Percentiles rank a stretch among this genome's conserved stretches.
These are phyloP conservation scores for Sorex fumeus DNA, from an alignment of 2,113 vertebrate species.

Conservation along the genomic window DNA sequence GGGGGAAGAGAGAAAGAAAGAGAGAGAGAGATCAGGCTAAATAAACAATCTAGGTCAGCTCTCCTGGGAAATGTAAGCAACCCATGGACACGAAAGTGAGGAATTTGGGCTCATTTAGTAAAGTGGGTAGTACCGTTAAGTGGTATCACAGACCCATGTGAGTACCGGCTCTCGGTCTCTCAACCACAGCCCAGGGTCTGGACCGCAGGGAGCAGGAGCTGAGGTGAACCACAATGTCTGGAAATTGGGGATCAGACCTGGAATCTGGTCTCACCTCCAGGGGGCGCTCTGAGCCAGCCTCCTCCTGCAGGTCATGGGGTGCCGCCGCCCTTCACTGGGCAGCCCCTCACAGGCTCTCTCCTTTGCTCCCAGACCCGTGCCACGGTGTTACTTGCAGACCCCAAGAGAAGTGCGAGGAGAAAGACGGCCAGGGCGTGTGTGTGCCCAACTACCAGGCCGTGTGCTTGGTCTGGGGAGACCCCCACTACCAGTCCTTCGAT, in stretches of 20 bases:
- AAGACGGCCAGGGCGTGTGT: conserved; percentile 84
- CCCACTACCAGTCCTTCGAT: conserved; percentile 89
- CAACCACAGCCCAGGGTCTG: too few relatives aligned
- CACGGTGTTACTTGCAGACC: conserved; percentile 86
- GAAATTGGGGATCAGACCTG: background rate
- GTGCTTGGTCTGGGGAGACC: conserved; percentile 89
- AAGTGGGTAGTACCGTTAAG: too few relatives aligned
- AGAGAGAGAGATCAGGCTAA: too few relatives aligned
- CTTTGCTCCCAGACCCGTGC: conserved; percentile 89
- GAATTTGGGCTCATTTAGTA: too few relatives aligned
- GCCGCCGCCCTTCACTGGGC: background rate
- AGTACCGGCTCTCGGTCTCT: too few relatives aligned
- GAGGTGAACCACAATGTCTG: background rate
- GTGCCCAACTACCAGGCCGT: conserved; percentile 85
- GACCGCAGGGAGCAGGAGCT: background rate
- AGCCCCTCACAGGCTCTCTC: background rate
- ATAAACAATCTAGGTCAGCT: too few relatives aligned
- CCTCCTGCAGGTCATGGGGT: background rate
- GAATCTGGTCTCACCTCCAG: background rate
- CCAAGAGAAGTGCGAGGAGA: conserved; percentile 89
- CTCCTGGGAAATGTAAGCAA: too few relatives aligned
- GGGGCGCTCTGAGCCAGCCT: background rate
- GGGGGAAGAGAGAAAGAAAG: too few relatives aligned
- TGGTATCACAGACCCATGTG: too few relatives aligned
- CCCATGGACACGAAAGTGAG: too few relatives aligned